Base-by-base conservation (phyloP, 2,888 invertebrate genomes). In the Trachelus iudaicus region DNA sequence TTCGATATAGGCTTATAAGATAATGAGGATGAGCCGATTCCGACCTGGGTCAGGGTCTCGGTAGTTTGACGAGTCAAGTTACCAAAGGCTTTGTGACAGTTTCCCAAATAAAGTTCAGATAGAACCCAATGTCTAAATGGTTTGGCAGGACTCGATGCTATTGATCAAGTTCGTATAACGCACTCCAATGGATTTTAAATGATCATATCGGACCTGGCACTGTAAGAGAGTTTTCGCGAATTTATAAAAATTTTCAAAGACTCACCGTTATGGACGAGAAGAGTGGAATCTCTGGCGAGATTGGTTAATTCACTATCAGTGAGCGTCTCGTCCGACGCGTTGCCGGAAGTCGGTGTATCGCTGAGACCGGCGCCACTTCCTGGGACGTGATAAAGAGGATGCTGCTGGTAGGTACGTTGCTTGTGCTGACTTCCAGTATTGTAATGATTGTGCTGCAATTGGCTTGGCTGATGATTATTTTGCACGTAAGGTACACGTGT, bases 261-360 rank as follows among this genome's bases (percentile, higher is more conserved):
- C 94, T 94, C 84, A 96, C 96, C 96, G 95, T 96, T 96, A 93
- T 96, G 96, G 86, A 96, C 95, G 86, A 96, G 95, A 85, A 96
- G 94, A 84, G 96, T 96, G 75, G 95, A 96, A 90, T 96, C 96
- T 90, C 96, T 94, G 88, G 96, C 96, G 87, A 96, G 93, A 80
- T 91, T 91, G 87, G 96, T 96, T 90, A 96, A 93, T 93, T 97
- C 97, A 34, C 96, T 96, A 92, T 96, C 97, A 69, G 96, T 96
- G 88, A 96, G 94, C 35, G 96, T 96, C 71, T 96, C 96, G 94
- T 96, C 96, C 83, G 96, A 96, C 83, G 95, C 96, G 95, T 96
- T 96, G 91, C 96, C 96, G 83, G 96, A 95, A 73, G 96, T 95
- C 83, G 96, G 96, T 90, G 96, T 95, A 93, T 96, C 95, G 91